Base-by-base conservation (phyloP, 1,140 invertebrate genomes). In the Scaptomyza hsui region DNA sequence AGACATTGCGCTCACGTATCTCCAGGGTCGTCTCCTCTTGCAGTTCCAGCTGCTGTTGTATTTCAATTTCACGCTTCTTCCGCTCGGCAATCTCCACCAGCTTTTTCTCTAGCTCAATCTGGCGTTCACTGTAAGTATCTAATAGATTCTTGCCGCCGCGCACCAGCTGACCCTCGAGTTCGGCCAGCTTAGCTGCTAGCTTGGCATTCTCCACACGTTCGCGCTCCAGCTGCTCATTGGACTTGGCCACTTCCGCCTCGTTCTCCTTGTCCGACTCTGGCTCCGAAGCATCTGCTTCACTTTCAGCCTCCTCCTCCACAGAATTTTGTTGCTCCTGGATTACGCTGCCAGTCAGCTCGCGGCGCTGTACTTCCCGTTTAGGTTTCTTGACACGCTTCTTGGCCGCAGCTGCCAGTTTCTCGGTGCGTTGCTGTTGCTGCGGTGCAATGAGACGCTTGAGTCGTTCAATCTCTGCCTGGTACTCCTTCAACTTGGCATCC, bases 71-170 rank as follows among this genome's bases (percentile, higher is more conserved):
- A 45, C 93, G 85, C 88, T 93, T 93, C 92, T 97, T 97, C 83
- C 97, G 93, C 89, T 98, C 97, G 1, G 96, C 94, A 60, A 98
- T 95, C 91, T 98, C 96, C 48, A 93, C 92, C 52, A 94, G 93
- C 71, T 95, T 93, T 81, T 95, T 94, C 85, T 98, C 96, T 21
- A 99, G 92, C 55, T 96, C 95, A 71, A 95, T 93, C 89, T 98
- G 96, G 72, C 97, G 96, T 91, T 98, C 95, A 89, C 97, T 97
- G 10, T 97, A 97, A 79, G 97, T 97, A 91, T 98, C 97, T 16
- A 98, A 93, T 47, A 99, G 95, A 91, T 97, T 97, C 90, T 96
- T 97, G 1, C 93, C 93, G 26, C 97, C 98, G 65, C 94, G 94
- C 26, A 99, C 94, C 63, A 99, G 92, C 89, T 98, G 97, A 75